phyloP scores from a whole-genome alignment of 2,113 vertebrate genomes.

The Limanda limanda region DNA sequence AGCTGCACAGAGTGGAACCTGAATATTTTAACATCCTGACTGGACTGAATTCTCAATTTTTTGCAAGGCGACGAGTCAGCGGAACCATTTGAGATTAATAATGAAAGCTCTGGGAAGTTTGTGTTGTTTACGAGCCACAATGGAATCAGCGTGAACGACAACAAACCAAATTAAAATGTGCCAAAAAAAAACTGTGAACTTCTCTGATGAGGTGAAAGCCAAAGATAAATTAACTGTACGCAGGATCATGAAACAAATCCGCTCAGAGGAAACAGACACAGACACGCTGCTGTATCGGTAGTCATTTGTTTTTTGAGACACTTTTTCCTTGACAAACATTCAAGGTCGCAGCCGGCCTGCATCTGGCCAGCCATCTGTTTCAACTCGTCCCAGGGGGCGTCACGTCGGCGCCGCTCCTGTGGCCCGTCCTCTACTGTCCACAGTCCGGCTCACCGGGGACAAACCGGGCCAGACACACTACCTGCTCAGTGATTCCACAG shows the following conservation, averaged over 20 bases:
- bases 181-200: background rate
- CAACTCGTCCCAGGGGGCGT: constrained; percentile 59
- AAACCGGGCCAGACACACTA: constrained; percentile 25
- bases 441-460: constrained; percentile 26
- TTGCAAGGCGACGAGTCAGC: background rate
- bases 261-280: background rate
- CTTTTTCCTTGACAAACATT: constrained; percentile 40
- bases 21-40: background rate
- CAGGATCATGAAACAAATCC: background rate
- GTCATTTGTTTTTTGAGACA: constrained; percentile 28
- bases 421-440: constrained; percentile 72
- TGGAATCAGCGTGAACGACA: background rate
- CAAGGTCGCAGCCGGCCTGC: constrained; percentile 77
- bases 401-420: constrained; percentile 64
- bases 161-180: constrained; percentile 6
- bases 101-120: background rate
- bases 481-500: constrained; percentile 1
- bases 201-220: background rate
- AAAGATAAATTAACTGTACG: background rate
- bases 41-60: background rate
- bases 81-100: background rate
- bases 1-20: background rate
- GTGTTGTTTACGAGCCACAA: constrained; percentile 4
- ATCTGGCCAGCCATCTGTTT: constrained; percentile 82
- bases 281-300: background rate